Evolutionary conservation across 1,140 invertebrate genomes (phyloP).

Genomic region (Drosophila malerkotliana): DNA sequence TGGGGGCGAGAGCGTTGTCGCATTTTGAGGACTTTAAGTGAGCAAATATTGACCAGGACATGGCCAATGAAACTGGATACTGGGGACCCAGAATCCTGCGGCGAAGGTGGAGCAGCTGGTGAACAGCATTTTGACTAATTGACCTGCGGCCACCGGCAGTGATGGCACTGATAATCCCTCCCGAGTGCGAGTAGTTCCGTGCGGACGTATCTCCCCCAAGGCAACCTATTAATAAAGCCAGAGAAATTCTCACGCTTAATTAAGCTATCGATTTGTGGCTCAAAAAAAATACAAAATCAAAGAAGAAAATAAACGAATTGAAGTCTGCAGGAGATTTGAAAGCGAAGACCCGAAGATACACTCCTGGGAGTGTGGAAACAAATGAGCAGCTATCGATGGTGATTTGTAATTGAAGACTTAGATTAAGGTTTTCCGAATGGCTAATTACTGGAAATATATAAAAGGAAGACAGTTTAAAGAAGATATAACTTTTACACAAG

Average conservation of each 20-base stretch:
- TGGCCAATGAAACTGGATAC: slow-evolving; percentile 21
- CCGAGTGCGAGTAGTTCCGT: slow-evolving; percentile 51
- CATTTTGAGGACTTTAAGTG: slow-evolving; percentile 63
- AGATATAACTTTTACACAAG: too few species aligned
- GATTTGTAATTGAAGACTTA: slow-evolving; percentile 20
- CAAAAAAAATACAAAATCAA: slow-evolving; percentile 32
- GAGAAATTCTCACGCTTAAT: slow-evolving; percentile 76
- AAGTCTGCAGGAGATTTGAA: slow-evolving; percentile 40
- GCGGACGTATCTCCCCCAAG: slow-evolving; percentile 51
- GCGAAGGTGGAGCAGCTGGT: slow-evolving; percentile 1
- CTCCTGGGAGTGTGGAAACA: neutral
- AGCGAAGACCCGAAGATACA: slow-evolving; percentile 12
- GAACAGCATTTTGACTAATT: slow-evolving; percentile 66
- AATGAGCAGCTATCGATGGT: slow-evolving; percentile 19
- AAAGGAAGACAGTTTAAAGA: too few species aligned
- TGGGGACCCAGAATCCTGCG: neutral
- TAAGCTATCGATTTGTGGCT: slow-evolving; percentile 74
- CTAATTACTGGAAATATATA: neutral
- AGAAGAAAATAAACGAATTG: slow-evolving; percentile 43
- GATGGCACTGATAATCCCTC: slow-evolving; percentile 43
- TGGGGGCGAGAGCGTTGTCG: neutral
- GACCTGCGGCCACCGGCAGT: slow-evolving; percentile 53
- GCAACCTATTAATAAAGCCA: slow-evolving; percentile 74
- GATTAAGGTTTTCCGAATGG: neutral
- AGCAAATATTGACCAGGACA: slow-evolving; percentile 60